Evolutionary conservation across 1,140 invertebrate genomes (phyloP).

Genomic region (Hestina assimilis): DNA sequence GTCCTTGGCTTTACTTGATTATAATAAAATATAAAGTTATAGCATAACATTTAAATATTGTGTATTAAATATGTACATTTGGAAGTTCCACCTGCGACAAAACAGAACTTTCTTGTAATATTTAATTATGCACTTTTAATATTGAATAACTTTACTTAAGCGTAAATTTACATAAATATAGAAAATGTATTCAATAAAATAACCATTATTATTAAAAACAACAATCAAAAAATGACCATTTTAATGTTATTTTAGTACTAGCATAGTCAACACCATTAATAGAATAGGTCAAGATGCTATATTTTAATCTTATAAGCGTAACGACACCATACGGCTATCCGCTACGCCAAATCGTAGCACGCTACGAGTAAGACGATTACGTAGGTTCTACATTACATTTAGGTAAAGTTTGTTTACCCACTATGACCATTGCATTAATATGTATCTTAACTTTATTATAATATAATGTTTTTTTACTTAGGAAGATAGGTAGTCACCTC

Average conservation of each 20-base stretch:
- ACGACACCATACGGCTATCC: slow-evolving; percentile 28
- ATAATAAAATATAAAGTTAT: neutral
- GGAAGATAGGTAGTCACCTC: too few relatives aligned
- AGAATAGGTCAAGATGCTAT: slow-evolving; percentile 31
- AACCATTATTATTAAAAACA: neutral
- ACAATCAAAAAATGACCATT: neutral
- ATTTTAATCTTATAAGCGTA: slow-evolving; percentile 29
- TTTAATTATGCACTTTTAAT: too few relatives aligned
- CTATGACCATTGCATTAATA: too few relatives aligned
- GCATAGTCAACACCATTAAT: neutral
- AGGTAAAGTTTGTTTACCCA: too few relatives aligned
- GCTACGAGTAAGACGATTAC: slow-evolving; percentile 11
- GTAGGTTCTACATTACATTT: too few relatives aligned
- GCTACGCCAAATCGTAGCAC: slow-evolving; percentile 23
- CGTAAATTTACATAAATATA: neutral
- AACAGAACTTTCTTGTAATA: too few relatives aligned
- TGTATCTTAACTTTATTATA: too few relatives aligned
- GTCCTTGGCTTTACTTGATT: neutral
- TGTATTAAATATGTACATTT: too few relatives aligned
- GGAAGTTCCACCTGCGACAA: too few relatives aligned
- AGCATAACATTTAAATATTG: neutral
- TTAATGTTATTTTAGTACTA: neutral
- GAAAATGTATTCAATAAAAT: neutral
- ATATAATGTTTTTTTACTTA: too few relatives aligned
- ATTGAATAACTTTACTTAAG: too few relatives aligned